Evolutionary conservation across 2,888 invertebrate species (phyloP).

Genomic region (Agrochola macilenta): DNA sequence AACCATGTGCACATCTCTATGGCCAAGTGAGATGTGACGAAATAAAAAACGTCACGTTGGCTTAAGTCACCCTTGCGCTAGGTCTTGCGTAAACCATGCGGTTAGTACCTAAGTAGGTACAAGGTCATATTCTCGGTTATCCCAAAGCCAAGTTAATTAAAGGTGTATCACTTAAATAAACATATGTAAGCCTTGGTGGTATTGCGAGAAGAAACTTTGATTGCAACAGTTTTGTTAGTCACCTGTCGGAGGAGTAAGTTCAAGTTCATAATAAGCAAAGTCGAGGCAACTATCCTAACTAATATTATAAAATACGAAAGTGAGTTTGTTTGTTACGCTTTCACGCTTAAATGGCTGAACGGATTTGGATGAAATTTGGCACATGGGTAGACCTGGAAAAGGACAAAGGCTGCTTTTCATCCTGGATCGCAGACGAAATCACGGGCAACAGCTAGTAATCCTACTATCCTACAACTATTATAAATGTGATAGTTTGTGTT

Average conservation of each 20-base stretch:
- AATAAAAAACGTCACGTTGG: background rate
- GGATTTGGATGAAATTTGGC: no score
- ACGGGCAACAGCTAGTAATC: no score
- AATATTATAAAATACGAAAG: no score
- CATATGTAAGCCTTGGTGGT: slow-evolving; percentile 29
- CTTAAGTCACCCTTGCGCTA: slow-evolving; percentile 19
- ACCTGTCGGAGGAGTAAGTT: slow-evolving; percentile 22
- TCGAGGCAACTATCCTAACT: background rate
- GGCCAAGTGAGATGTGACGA: background rate
- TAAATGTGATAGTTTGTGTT: no score
- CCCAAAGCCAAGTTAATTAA: slow-evolving; percentile 43
- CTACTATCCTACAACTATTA: no score
- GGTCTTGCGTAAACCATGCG: slow-evolving; percentile 16
- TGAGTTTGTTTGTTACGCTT: no score
- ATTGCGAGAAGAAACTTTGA: slow-evolving; percentile 30
- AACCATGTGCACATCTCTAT: background rate
- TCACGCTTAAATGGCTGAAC: no score
- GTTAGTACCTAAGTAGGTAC: slow-evolving; percentile 11
- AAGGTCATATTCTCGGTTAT: slow-evolving; percentile 44
- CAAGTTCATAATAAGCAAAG: slow-evolving; percentile 36
- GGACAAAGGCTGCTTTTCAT: no score
- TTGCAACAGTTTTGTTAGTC: slow-evolving; percentile 38
- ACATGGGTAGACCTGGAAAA: no score
- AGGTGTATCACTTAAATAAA: slow-evolving; percentile 42
- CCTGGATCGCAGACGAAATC: no score